Base-by-base conservation (phyloP, 2,888 invertebrate species). In the Napeogenes sylphis region DNA sequence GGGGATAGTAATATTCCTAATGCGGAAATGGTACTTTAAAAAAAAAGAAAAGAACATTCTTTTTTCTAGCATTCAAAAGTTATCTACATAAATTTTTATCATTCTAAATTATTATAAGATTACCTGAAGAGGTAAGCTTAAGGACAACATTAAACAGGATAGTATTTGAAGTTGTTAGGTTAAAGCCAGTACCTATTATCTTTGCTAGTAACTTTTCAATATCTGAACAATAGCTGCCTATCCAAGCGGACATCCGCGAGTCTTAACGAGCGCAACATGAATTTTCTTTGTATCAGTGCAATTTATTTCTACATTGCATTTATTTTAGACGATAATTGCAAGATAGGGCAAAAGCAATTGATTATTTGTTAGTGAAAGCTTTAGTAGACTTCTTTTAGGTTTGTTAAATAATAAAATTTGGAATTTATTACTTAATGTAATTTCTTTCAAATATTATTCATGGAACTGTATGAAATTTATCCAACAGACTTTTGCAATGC, bases 181-280 rank as follows among this genome's bases (percentile, higher is more conserved):
- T 73, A 72, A 71, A 71, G 69, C 68, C 70, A 70, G 66, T 54
- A 45, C 69, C 80, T 76, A 84, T 87, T 85, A 85, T 83, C 79
- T 79, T 74, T 76, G 70, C 76, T 80, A 81, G 85, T 85, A 85
- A 85, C 85, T 87, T 85, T 86, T 85, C 86, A 80, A 79, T 75
- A 72, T 70, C 77, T 76, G 86, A 84, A 88, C 87, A 89, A 89
- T 86, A 77, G 70, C 68, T 69, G 74, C 77, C 79, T 79, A 84
- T 84, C 82, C 80, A 78, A 71, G 74, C 82, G 87, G 85, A 86
- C 72, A 74, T 87, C 87, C 85, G 85, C 77, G 69, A 75, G 73
- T 73, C 78, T 80, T 85, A 86, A 85, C 85, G 83, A 85, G 82
- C 79, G 73, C 75, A 74, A 76, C 75, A 77, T 78, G 73, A 75